Base-by-base conservation (phyloP, 2,113 vertebrate species). In the Eulemur rufifrons region DNA sequence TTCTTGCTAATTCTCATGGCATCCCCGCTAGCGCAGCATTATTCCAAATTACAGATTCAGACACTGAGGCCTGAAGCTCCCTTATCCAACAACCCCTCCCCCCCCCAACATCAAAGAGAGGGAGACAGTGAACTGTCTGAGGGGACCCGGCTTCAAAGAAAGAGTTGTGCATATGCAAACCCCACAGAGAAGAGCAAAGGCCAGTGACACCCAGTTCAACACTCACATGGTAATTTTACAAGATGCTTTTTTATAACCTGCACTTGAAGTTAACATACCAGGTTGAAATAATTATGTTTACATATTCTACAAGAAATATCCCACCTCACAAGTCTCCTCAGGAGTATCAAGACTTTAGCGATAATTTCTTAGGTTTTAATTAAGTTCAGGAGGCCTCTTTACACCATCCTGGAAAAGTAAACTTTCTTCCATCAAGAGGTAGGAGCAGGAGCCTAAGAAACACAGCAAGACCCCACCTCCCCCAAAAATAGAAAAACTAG, bases 241-340 rank as follows among this genome's bases (percentile, higher is more conserved):
- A 90, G 71, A 71, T 1, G 5, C 32, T 73, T 21, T 92, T 95
- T 87, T 71, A 96, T 29, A 92, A 56, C 81, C 45, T 63, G 11
- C 5, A 37, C 66, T 76, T 73, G 54, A 90, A 85, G 94, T 93
- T 69, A 95, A 95, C 66, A 86, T 8, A 45, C 85, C 50, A 85
- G 56, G 29, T 86, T 97, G 88, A 83, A 97, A 91, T 71, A 77
- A 59, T 82, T 32, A 78, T 69, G 82, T 96, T 95, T 96, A 87
- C 37, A 25, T 76, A 92, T 95, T 96, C 90, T 64, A 17, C 15
- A 86, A 80, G 66, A 92, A 97, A 56, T 25, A 74, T 9, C 77
- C 25, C 76, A 4, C 47, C 66, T 54, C 59, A 29, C 34, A 32
- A 64, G 86, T 37, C 87, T 91, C 83, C 93, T 95, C 23, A 1